Conservation (phyloP, 2,888 invertebrate genomes). For the Amorpha juglandis region DNA sequence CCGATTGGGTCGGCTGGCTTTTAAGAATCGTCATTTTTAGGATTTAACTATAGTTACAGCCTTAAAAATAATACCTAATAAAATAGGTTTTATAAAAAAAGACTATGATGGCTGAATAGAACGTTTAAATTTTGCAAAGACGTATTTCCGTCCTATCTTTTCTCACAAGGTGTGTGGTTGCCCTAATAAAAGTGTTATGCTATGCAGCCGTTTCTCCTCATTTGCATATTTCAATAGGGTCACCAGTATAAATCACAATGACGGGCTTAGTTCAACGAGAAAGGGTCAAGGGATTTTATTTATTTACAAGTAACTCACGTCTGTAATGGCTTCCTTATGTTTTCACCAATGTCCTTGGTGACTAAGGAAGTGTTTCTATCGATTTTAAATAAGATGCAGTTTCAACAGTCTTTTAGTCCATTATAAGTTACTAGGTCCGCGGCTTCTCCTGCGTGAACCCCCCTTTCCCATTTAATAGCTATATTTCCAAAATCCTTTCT, state of each 20-base stretch:
- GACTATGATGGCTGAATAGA: not conserved
- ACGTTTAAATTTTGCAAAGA: not conserved
- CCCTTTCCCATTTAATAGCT: too few relatives aligned
- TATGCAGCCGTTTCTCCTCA: slow-evolving; percentile 50
- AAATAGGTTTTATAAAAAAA: not conserved
- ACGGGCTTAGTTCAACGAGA: slow-evolving; percentile 40
- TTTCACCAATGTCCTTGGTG: not conserved
- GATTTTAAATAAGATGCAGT: not conserved
- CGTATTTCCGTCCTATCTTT: not conserved
- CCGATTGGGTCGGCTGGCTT: too few relatives aligned
- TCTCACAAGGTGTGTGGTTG: slow-evolving; percentile 24
- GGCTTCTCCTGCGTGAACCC: too few relatives aligned
- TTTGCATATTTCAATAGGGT: slow-evolving; percentile 58
- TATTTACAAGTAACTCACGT: slow-evolving; percentile 36
- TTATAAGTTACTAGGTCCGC: too few relatives aligned
- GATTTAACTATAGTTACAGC: too few relatives aligned
- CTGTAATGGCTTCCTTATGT: not conserved
- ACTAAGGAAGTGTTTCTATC: not conserved
- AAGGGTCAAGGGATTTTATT: slow-evolving; percentile 32
- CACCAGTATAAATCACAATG: slow-evolving; percentile 44
- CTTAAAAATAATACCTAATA: too few relatives aligned
- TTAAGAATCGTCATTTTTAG: too few relatives aligned
- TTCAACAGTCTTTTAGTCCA: too few relatives aligned
- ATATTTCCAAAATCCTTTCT: too few relatives aligned
- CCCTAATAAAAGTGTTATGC: slow-evolving; percentile 49